Percentiles rank a stretch among this genome's conserved stretches.
These are phyloP conservation scores for Drosophila quinaria DNA, from an alignment of 2,888 invertebrate genomes.

Conservation along the genomic window DNA sequence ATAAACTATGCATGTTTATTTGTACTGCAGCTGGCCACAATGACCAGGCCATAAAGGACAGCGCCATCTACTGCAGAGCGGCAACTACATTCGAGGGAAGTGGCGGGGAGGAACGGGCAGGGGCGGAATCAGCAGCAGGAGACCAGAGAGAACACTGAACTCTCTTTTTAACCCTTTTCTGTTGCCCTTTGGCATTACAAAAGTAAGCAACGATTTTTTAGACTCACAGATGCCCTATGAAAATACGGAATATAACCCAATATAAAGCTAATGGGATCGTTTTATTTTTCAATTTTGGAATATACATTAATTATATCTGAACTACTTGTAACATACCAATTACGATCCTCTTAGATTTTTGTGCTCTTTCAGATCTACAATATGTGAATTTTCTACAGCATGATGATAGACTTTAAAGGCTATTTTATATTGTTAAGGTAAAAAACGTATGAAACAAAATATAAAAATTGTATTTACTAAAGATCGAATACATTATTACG, in stretches of 20 bases:
- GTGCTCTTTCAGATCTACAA: neutral
- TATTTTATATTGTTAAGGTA: neutral
- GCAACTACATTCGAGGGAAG: neutral
- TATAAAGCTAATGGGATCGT: neutral
- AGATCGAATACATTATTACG: no score
- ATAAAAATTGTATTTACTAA: no score
- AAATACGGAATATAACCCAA: neutral
- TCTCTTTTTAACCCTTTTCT: slow-evolving; percentile 61
- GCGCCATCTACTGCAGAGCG: slow-evolving; percentile 20
- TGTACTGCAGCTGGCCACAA: slow-evolving; percentile 75
- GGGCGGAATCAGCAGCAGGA: neutral
- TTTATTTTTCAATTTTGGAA: neutral
- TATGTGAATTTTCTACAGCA: neutral
- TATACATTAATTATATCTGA: neutral
- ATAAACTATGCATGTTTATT: slow-evolving; percentile 79
- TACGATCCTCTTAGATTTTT: neutral
- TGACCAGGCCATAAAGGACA: slow-evolving; percentile 58
- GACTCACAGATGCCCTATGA: slow-evolving; percentile 10
- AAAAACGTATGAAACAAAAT: no score
- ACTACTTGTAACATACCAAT: neutral
- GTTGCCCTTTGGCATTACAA: slow-evolving; percentile 49
- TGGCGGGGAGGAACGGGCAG: neutral
- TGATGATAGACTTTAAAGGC: neutral
- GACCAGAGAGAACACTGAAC: slow-evolving; percentile 20
- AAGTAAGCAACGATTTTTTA: neutral